A percentile compares a stretch with the other conserved stretches of the same genome.
Evolutionary conservation across 1,140 invertebrate species (phyloP).

Genomic region (Campoletis sonorensis): DNA sequence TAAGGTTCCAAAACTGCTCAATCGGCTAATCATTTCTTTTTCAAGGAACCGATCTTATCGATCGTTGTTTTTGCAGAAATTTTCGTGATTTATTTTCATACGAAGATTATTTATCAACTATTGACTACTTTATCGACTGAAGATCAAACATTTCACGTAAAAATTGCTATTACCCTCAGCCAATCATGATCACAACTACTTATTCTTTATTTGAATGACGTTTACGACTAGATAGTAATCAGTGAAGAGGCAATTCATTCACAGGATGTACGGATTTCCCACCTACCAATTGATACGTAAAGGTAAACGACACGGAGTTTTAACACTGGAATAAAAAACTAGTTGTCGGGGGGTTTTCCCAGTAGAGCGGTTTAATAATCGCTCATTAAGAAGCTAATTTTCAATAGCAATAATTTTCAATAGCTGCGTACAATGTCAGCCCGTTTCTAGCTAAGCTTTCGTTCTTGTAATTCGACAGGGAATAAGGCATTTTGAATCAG

Average conservation of each 20-base stretch:
- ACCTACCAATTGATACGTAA: not conserved
- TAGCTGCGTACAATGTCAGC: not conserved
- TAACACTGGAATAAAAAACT: not conserved
- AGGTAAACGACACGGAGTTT: conserved; percentile 10
- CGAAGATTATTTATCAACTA: not conserved
- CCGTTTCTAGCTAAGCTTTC: not conserved
- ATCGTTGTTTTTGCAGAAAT: not conserved
- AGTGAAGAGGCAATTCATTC: not conserved
- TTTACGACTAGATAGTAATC: not conserved
- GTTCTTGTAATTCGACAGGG: not conserved
- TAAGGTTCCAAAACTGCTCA: not conserved
- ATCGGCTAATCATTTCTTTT: no score
- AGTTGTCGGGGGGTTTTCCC: not conserved
- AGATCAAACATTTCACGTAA: not conserved
- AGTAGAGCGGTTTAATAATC: not conserved
- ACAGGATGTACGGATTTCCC: not conserved
- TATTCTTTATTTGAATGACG: not conserved
- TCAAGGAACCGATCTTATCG: not conserved
- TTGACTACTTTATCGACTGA: not conserved
- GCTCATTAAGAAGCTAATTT: conserved; percentile 20
- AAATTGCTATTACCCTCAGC: not conserved
- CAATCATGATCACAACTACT: not conserved
- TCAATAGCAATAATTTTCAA: no score
- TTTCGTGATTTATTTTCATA: not conserved
- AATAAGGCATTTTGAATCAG: not conserved